These are phyloP conservation scores for Melanostoma mellinum DNA, from an alignment of 2,888 invertebrate genomes.

Conservation along the genomic window DNA sequence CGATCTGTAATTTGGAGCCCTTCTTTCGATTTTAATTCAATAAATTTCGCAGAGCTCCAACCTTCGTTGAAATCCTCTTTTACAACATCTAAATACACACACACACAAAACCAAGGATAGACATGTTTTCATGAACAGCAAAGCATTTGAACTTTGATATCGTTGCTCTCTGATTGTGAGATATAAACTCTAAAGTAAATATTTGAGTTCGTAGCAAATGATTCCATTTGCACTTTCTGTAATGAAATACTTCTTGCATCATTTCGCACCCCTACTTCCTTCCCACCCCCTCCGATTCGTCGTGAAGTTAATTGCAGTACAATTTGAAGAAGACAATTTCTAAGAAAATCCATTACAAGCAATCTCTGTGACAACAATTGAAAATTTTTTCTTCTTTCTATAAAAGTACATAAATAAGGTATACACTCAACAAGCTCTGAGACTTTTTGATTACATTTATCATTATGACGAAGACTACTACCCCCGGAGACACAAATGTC, in stretches of 20 bases:
- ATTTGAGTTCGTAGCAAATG: too few relatives aligned
- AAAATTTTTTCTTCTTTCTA: slow-evolving; percentile 5
- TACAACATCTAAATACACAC: too few relatives aligned
- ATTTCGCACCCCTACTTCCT: background rate
- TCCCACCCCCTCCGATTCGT: background rate
- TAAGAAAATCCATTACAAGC: slow-evolving; percentile 14
- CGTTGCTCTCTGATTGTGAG: too few relatives aligned
- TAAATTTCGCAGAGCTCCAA: too few relatives aligned
- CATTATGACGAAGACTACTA: slow-evolving; percentile 3
- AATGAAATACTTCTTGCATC: background rate
- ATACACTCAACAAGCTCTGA: background rate
- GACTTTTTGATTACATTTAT: slow-evolving; percentile 22
- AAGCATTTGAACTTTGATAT: too few relatives aligned
- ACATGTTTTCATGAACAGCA: too few relatives aligned
- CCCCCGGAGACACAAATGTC: slow-evolving; percentile 7
- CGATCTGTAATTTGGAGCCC: too few relatives aligned
- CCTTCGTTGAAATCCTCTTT: too few relatives aligned
- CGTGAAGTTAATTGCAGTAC: slow-evolving; percentile 8
- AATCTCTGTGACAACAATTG: slow-evolving; percentile 21
- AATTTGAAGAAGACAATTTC: background rate
- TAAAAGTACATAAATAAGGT: background rate
- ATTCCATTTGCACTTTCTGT: background rate
- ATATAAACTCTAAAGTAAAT: too few relatives aligned
- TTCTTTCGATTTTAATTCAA: too few relatives aligned
- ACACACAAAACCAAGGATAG: too few relatives aligned